A percentile compares a stretch with the other conserved stretches of the same genome.
phyloP scores from a whole-genome alignment of 2,888 invertebrate genomes.

The Drosophila mettleri region DNA sequence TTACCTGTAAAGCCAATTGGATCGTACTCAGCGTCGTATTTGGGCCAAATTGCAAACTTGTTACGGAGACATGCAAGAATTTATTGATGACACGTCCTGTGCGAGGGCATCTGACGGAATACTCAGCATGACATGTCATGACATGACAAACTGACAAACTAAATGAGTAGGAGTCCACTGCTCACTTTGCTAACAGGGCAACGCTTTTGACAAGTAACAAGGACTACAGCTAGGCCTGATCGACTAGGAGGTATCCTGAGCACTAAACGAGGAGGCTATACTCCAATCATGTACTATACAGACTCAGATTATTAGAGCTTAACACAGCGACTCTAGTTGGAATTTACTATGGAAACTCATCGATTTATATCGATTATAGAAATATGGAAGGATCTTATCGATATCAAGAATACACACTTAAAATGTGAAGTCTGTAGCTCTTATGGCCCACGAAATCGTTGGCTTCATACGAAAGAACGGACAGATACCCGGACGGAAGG shows the following conservation, averaged over 20 bases:
- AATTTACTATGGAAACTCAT: no score
- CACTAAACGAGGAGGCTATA: no score
- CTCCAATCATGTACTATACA: no score
- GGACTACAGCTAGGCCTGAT: not conserved
- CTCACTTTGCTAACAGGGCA: not conserved
- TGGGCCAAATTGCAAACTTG: not conserved
- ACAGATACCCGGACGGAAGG: not conserved
- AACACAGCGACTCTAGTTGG: no score
- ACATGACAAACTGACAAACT: not conserved
- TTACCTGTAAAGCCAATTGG: not conserved
- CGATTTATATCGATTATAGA: no score
- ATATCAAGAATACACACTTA: no score
- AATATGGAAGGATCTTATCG: no score
- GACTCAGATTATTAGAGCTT: no score
- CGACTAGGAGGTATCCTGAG: not conserved
- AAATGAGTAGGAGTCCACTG: not conserved
- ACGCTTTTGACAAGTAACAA: not conserved
- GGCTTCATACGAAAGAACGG: not conserved
- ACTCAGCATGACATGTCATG: not conserved
- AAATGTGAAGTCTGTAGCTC: no score
- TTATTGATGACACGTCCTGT: constrained; percentile 3
- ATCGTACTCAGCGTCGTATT: not conserved
- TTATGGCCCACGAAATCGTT: no score
- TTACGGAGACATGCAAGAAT: not conserved
- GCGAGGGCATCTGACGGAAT: not conserved